phyloP scores from a whole-genome alignment of 2,888 invertebrate genomes.

The Enchytraeus crypticus region DNA sequence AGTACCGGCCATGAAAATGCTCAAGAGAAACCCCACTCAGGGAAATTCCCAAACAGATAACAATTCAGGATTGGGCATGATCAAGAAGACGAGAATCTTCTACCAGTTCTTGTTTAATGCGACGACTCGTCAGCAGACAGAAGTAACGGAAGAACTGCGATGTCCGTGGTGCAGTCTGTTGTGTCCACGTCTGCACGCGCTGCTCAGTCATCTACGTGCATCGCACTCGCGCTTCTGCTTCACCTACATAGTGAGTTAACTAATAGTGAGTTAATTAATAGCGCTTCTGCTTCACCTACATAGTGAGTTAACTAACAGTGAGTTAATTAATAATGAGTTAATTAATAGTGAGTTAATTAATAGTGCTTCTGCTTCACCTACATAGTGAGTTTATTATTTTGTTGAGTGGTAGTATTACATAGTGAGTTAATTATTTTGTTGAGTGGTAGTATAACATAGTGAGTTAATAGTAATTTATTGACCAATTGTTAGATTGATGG shows the following conservation, averaged over 20 bases:
- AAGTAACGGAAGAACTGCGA: conserved; percentile 80
- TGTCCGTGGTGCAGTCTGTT: conserved; percentile 94
- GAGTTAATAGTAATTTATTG: background rate
- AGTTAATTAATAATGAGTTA: too few relatives aligned
- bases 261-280: background rate
- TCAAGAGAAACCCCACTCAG: too few relatives aligned
- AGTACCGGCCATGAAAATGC: too few relatives aligned
- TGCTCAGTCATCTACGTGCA: conserved; percentile 83
- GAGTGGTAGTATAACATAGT: background rate
- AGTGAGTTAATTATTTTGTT: background rate
- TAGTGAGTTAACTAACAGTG: conserved; percentile 56
- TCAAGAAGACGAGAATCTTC: conserved; percentile 62
- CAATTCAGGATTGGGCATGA: too few relatives aligned
- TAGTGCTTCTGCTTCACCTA: conserved; percentile 85
- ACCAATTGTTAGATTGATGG: too few relatives aligned
- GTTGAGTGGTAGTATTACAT: too few relatives aligned
- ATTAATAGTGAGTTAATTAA: background rate
- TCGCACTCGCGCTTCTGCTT: conserved; percentile 90
- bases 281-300: conserved; percentile 83
- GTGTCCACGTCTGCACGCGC: conserved; percentile 74
- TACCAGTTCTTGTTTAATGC: conserved; percentile 94
- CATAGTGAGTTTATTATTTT: conserved; percentile 61
- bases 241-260: conserved; percentile 68
- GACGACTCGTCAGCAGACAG: conserved; percentile 87
- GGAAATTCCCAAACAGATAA: too few relatives aligned